A percentile compares a stretch with the other conserved stretches of the same genome.
Conservation (phyloP, 2,797 vertebrate genomes). For the Pyrocephalus nanus region DNA sequence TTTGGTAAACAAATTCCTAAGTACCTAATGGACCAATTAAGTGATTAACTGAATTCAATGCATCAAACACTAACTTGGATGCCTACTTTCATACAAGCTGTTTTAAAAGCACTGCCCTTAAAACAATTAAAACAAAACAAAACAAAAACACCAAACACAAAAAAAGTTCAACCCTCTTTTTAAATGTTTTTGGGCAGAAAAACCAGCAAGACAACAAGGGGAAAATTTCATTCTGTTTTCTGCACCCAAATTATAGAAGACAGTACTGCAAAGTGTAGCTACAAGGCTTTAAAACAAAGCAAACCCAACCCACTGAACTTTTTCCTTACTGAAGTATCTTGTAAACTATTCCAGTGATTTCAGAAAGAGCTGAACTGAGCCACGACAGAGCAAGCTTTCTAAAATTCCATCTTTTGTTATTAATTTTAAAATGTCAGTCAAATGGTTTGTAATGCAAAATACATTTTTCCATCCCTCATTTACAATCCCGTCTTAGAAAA, state of each 20-base stretch:
- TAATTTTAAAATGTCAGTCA: neutral
- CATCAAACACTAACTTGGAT: neutral
- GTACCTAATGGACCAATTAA: neutral
- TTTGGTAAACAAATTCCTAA: neutral
- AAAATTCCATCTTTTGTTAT: neutral
- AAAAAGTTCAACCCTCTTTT: neutral
- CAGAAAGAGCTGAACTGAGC: neutral
- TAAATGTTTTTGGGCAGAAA: neutral
- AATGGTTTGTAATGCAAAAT: neutral
- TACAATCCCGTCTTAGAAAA: neutral
- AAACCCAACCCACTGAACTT: neutral
- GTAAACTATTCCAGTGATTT: neutral
- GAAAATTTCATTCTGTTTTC: neutral
- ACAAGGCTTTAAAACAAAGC: neutral
- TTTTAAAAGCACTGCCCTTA: neutral
- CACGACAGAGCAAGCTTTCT: neutral
- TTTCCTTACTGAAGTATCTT: neutral
- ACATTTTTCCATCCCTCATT: neutral
- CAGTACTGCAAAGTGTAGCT: neutral
- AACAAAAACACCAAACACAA: neutral
- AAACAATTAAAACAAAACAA: neutral
- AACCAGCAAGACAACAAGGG: neutral
- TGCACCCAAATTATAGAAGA: neutral
- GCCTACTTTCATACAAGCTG: neutral
- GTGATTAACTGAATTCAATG: neutral